A percentile compares a stretch with the other conserved stretches of the same genome.
Evolutionary conservation across 2,888 invertebrate species (phyloP).

Genomic region (Rotaria socialis): DNA sequence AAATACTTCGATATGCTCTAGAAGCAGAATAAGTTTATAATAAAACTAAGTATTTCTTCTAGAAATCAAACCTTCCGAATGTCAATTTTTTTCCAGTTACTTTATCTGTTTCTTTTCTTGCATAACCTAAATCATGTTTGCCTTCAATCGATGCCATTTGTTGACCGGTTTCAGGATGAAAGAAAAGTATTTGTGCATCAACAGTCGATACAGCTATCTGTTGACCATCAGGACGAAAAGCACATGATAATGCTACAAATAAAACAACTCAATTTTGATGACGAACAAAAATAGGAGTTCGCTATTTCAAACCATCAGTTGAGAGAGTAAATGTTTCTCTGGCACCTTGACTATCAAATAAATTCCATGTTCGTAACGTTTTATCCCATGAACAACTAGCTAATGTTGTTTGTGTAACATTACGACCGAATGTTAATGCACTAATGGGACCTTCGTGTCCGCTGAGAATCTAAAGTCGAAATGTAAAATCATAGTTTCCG

Average conservation of each 20-base stretch:
- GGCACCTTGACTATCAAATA: conserved; percentile 70
- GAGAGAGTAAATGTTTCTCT: conserved; percentile 75
- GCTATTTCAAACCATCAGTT: conserved; percentile 66
- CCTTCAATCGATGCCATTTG: conserved; percentile 75
- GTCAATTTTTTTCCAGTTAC: conserved; percentile 79
- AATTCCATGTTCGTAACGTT: conserved; percentile 83
- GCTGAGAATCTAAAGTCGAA: conserved; percentile 63
- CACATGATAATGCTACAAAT: conserved; percentile 69
- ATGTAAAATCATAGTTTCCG: conserved; percentile 58
- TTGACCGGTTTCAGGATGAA: conserved; percentile 65
- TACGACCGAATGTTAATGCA: conserved; percentile 74
- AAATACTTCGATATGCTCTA: conserved; percentile 82
- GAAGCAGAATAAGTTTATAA: conserved; percentile 13
- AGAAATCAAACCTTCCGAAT: conserved; percentile 71
- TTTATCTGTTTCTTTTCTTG: conserved; percentile 75
- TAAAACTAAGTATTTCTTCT: no score
- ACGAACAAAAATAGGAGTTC: conserved; percentile 48
- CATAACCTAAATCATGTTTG: conserved; percentile 79
- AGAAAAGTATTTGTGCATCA: conserved; percentile 77
- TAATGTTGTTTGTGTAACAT: conserved; percentile 62
- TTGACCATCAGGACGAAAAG: conserved; percentile 81
- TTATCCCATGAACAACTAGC: conserved; percentile 92
- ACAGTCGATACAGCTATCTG: conserved; percentile 87
- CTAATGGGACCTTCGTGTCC: conserved; percentile 91
- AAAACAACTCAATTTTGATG: background rate